Evolutionary conservation across 2,888 invertebrate species (phyloP), one percentile per base, ranked within the genome.

Genomic region (Microctonus aethiopoides): DNA sequence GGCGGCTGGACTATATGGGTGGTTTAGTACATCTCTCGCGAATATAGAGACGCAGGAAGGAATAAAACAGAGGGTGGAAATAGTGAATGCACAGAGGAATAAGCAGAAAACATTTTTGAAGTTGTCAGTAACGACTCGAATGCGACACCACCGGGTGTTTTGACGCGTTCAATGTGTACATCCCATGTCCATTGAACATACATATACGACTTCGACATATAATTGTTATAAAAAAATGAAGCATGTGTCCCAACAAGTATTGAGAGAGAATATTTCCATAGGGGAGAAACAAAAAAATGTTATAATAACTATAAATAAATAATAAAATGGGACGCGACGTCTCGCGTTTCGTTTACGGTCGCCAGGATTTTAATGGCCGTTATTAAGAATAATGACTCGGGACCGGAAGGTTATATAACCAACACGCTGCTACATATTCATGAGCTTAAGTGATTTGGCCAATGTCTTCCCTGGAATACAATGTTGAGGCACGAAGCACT

Each of bases 371-470:
- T 77, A 78, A 80, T 78, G 78, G 70, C 71, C 74, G 79, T 81
- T 81, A 80, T 81, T 81, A 79, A 81, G 79, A 81, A 77, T 82
- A 80, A 81, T 80, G 81, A 80, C 79, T 78, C 78, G 73, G 73
- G 71, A 75, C 73, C 76, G 77, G 78, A 77, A 78, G 75, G 71
- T 74, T 72, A 74, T 71, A 74, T 76, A 74, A 77, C 72, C 51
- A 63, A 72, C 72, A 75, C 72, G 71, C 73, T 52, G 73, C 76
- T 81, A 78, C 79, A 82, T 82, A 82, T 82, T 82, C 81, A 82
- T 82, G 80, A 80, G 75, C 67, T 76, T 78, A 81, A 82, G 81
- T 81, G 82, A 82, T 80, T 82, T 77, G 78, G 73, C 77, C 80
- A 74, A 78, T 81, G 77, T 78, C 77, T 81, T 80, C 73, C 71